Conservation (phyloP, 30 jellyfish, hydroid and myxozoan species). For the Hydractinia echinata region DNA sequence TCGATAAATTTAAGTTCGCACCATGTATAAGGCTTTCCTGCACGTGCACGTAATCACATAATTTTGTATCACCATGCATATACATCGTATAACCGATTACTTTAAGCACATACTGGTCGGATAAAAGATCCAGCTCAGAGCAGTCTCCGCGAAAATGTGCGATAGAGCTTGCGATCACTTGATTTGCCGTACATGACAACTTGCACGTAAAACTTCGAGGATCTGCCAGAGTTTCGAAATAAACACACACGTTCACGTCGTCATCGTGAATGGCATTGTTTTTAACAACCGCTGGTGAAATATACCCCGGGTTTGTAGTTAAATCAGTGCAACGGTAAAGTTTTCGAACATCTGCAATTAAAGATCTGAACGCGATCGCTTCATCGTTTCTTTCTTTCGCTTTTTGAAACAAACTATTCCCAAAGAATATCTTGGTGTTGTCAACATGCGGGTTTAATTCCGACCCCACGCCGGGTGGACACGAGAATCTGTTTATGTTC, state of each 20-base stretch:
- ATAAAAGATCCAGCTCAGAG: conserved; percentile 61
- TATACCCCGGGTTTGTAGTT: conserved; percentile 69
- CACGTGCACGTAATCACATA: conserved; percentile 55
- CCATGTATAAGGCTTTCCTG: conserved; percentile 68
- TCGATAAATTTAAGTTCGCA: conserved; percentile 25
- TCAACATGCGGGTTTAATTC: not conserved
- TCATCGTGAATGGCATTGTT: conserved; percentile 16
- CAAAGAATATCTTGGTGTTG: conserved; percentile 47
- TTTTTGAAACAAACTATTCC: conserved; percentile 71
- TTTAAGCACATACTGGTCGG: conserved; percentile 63
- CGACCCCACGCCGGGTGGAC: conserved; percentile 20
- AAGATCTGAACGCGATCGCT: conserved; percentile 59
- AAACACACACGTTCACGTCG: conserved; percentile 19
- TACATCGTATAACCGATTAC: conserved; percentile 71
- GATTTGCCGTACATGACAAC: conserved; percentile 45
- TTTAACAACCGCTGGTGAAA: conserved; percentile 34
- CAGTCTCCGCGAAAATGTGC: conserved; percentile 28
- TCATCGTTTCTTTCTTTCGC: conserved; percentile 92
- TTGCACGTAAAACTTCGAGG: conserved; percentile 33
- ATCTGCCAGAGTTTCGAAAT: conserved; percentile 23
- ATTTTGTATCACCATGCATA: conserved; percentile 57
- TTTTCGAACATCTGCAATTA: conserved; percentile 63
- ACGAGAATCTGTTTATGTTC: conserved; percentile 31
- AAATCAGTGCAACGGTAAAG: conserved; percentile 22
- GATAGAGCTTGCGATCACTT: conserved; percentile 47